Conservation (phyloP, 2,888 invertebrate genomes). For the Epirrhoe tristata region DNA sequence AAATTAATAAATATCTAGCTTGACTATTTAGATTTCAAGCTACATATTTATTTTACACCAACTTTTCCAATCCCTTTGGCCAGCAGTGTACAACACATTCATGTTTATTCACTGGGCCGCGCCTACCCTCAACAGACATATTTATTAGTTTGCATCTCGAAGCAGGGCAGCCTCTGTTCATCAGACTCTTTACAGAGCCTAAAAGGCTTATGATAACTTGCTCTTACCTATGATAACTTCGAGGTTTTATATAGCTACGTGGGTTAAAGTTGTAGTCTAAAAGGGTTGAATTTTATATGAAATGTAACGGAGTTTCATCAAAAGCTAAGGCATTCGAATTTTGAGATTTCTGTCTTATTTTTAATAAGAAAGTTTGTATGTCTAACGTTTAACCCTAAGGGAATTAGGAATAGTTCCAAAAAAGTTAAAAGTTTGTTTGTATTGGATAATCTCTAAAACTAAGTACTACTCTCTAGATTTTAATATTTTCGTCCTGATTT, state of each 20-base stretch:
- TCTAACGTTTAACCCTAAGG: too few species aligned
- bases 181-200: slow-evolving; percentile 71
- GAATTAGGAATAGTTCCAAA: too few species aligned
- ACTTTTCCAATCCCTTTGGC: slow-evolving; percentile 23
- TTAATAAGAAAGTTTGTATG: too few species aligned
- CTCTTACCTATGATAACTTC: slow-evolving; percentile 24
- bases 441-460: too few species aligned
- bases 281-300: not conserved
- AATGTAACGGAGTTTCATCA: not conserved
- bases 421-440: too few species aligned
- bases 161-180: slow-evolving; percentile 60
- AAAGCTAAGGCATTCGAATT: too few species aligned
- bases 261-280: not conserved
- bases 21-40: too few species aligned
- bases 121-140: slow-evolving; percentile 67
- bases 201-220: slow-evolving; percentile 39
- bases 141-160: slow-evolving; percentile 75
- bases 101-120: slow-evolving; percentile 62
- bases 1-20: too few species aligned
- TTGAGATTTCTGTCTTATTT: too few species aligned
- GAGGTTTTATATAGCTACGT: slow-evolving; percentile 11
- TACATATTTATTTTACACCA: too few species aligned
- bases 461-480: too few species aligned
- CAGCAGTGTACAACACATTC: slow-evolving; percentile 55
- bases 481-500: too few species aligned